Conservation (phyloP, 2,888 invertebrate genomes). For the Ophion costatus region DNA sequence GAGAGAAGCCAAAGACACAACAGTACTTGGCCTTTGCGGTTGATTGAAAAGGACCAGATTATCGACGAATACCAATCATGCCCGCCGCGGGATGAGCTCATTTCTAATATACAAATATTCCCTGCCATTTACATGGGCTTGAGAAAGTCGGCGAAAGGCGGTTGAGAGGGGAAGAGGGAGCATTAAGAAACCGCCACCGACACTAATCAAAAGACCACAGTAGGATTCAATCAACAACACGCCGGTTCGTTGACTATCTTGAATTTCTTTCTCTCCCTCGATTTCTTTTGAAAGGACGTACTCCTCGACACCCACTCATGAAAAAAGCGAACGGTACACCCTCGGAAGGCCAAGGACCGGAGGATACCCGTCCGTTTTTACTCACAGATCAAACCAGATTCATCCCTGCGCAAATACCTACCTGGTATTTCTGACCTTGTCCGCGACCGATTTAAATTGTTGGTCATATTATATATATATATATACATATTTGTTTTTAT, state of each 20-base stretch:
- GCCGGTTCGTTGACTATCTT: constrained; percentile 17
- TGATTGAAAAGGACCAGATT: too few species aligned
- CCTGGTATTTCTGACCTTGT: neutral
- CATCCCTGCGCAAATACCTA: neutral
- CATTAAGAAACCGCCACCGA: constrained; percentile 64
- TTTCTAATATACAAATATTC: too few species aligned
- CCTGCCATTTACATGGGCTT: too few species aligned
- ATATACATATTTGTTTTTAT: too few species aligned
- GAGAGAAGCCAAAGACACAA: too few species aligned
- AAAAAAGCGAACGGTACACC: too few species aligned
- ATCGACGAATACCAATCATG: too few species aligned
- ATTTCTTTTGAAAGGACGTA: constrained; percentile 46
- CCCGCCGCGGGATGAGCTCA: too few species aligned
- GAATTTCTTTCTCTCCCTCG: constrained; percentile 28
- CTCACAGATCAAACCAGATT: neutral
- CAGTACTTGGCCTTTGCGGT: too few species aligned
- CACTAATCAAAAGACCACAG: constrained; percentile 67
- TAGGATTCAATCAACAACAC: constrained; percentile 67
- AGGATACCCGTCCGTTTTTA: neutral
- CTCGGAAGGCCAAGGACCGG: too few species aligned
- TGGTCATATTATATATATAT: too few species aligned
- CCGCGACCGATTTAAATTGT: neutral
- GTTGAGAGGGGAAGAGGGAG: constrained; percentile 22
- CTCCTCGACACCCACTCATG: neutral
- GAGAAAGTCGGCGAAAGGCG: too few species aligned